These are phyloP conservation scores for Channa striata DNA, from an alignment of 2,797 vertebrate species.

Conservation along the genomic window DNA sequence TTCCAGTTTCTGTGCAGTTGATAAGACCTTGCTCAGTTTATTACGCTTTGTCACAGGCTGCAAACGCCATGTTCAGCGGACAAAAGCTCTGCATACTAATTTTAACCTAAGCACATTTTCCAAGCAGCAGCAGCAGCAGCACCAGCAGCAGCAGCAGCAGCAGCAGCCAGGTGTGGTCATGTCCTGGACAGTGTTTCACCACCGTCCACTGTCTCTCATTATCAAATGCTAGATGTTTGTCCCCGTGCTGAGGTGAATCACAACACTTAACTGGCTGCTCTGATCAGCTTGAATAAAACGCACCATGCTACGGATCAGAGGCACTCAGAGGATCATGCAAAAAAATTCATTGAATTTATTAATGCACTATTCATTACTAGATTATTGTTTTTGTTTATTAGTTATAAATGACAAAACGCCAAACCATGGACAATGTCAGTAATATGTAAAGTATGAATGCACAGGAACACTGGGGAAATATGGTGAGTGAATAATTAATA, in stretches of 20 bases:
- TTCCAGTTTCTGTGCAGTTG: conserved; percentile 63
- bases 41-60: conserved; percentile 71
- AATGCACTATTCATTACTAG: no score
- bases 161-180: conserved; percentile 58
- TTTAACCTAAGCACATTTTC: conserved; percentile 54
- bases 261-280: conserved; percentile 53
- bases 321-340: no score
- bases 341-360: no score
- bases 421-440: no score
- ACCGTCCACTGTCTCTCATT: conserved; percentile 37
- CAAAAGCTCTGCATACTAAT: conserved; percentile 80
- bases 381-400: no score
- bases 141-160: conserved; percentile 22
- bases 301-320: neutral
- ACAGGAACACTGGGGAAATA: no score
- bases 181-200: conserved; percentile 48
- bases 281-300: conserved; percentile 46
- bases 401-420: no score
- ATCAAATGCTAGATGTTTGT: conserved; percentile 58
- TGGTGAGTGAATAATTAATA: no score
- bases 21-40: conserved; percentile 73
- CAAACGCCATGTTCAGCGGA: conserved; percentile 68
- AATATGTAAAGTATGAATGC: no score
- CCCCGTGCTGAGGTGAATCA: conserved; percentile 33
- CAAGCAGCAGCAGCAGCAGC: conserved; percentile 11